Evolutionary conservation across 2,888 invertebrate genomes (phyloP), one percentile per base, ranked within the genome.

Genomic region (Octodonta nipae): DNA sequence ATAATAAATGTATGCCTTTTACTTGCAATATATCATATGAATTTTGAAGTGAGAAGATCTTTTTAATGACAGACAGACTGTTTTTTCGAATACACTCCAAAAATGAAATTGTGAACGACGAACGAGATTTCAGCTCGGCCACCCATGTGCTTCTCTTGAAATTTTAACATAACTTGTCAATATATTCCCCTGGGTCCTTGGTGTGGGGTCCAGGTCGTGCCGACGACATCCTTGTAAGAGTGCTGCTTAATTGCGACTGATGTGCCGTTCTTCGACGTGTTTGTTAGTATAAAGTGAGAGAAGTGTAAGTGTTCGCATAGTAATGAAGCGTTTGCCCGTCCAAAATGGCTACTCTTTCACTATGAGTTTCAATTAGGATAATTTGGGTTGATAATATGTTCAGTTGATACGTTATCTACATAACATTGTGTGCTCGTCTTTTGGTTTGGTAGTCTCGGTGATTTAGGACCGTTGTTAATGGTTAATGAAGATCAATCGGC

Each of bases 301-400:
- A 11, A 22, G 22, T 11, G 10, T 22, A n/a, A n/a, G n/a, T n/a
- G n/a, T 22, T 22, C 22, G 22, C 22, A 22, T 22, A 22, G 10
- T 22, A 22, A 22, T 22, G 22, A 22, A 22, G 22, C 22, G 11
- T 22, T 22, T 22, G 11, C n/a, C 22, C 22, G 22, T 11, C 22
- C n/a, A 22, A 22, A 22, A n/a, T 22, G 22, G 10, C 22, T 22
- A n/a, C 22, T 22, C 22, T n/a, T 10, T 11, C 22, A 22, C 22
- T 22, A 22, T 22, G 22, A 11, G 22, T 22, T 22, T 10, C 28
- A 28, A 28, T 28, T 28, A 28, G 28, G 28, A 16, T 28, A 28
- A 28, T 28, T 28, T 28, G 15, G 28, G 15, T 28, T 48, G 48
- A 40, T 35, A 40, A 30, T 38, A 37, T 33, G 32, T 33, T 26